These are phyloP conservation scores for Peromyscus maniculatus DNA, from an alignment of 2,113 vertebrate species.

Conservation along the genomic window DNA sequence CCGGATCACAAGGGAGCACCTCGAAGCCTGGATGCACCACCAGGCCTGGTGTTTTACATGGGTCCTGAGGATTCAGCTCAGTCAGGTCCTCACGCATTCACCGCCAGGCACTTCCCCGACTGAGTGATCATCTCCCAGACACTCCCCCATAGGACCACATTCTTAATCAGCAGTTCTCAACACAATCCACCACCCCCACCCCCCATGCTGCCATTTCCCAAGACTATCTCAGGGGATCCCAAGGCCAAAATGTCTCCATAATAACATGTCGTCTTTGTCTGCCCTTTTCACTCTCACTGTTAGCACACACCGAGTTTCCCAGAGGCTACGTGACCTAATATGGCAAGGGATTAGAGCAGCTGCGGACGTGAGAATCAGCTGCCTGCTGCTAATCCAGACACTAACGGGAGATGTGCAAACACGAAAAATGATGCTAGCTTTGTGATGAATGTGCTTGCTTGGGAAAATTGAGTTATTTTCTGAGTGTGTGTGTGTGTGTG, in stretches of 20 bases:
- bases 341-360: neutral
- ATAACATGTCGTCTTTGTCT: neutral
- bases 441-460: neutral
- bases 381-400: neutral
- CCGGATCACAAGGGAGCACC: too few relatives aligned
- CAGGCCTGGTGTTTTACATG: neutral
- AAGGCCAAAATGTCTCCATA: conserved; percentile 1
- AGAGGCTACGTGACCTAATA: neutral
- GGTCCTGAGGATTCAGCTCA: neutral
- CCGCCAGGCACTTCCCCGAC: neutral
- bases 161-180: neutral
- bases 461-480: neutral
- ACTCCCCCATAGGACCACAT: neutral
- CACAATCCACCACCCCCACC: neutral
- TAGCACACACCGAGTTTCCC: neutral
- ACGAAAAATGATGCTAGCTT: neutral
- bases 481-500: neutral
- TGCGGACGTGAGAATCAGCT: neutral
- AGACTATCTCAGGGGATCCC: neutral
- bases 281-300: neutral
- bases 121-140: neutral
- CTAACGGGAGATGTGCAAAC: neutral
- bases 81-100: too few relatives aligned
- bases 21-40: neutral
- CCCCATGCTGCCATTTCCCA: neutral